Evolutionary conservation across 2,888 invertebrate genomes (phyloP).

Genomic region (Drymonia ruficornis): DNA sequence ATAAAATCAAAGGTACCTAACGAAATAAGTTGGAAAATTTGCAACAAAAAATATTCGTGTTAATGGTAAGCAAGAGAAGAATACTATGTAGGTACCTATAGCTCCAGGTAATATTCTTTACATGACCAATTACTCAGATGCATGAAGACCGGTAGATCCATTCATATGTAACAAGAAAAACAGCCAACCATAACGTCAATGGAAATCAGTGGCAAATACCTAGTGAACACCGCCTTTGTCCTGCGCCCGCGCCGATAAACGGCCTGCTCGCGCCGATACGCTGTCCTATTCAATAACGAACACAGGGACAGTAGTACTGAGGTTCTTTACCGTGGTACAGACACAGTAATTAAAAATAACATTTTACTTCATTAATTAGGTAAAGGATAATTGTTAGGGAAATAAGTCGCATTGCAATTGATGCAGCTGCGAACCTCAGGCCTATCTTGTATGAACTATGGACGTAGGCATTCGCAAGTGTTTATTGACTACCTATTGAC

Average conservation of each 20-base stretch:
- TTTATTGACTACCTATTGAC: neutral
- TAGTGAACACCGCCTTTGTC: neutral
- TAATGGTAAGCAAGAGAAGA: too few relatives aligned
- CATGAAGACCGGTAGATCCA: neutral
- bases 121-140: too few relatives aligned
- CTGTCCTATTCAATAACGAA: neutral
- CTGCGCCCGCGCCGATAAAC: slow-evolving; percentile 2
- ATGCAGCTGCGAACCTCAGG: neutral
- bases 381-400: neutral
- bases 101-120: too few relatives aligned
- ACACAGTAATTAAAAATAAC: neutral
- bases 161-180: slow-evolving; percentile 3
- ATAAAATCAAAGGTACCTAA: too few relatives aligned
- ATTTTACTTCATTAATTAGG: neutral
- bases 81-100: too few relatives aligned
- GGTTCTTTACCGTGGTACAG: neutral
- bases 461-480: neutral
- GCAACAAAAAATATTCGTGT: too few relatives aligned
- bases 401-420: neutral
- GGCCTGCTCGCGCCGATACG: neutral
- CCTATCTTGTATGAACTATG: neutral
- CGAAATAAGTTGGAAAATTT: too few relatives aligned
- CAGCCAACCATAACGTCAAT: neutral
- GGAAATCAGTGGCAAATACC: slow-evolving; percentile 1
- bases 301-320: neutral